Evolutionary conservation across 2,888 invertebrate species (phyloP).

Genomic region (Molanna angustata): DNA sequence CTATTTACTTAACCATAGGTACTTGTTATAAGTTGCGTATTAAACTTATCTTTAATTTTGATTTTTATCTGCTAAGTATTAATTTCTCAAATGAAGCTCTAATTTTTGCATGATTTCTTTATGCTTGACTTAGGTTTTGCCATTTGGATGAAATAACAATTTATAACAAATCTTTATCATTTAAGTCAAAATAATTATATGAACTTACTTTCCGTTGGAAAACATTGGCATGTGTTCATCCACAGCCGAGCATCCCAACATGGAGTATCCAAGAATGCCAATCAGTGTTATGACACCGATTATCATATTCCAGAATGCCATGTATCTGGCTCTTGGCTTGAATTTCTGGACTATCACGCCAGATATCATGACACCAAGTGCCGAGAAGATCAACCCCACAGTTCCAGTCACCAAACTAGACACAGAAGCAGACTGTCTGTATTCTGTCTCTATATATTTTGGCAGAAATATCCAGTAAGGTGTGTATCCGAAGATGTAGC

Average conservation of each 20-base stretch:
- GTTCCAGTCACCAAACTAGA: constrained; percentile 74
- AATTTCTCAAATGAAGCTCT: no score
- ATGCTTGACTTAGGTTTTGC: no score
- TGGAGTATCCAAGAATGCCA: constrained; percentile 63
- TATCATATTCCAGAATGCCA: constrained; percentile 68
- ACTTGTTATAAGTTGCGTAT: no score
- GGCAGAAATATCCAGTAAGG: constrained; percentile 80
- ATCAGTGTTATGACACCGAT: constrained; percentile 61
- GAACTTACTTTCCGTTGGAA: constrained; percentile 42
- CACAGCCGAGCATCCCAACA: constrained; percentile 56
- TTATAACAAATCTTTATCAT: no score
- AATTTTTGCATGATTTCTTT: no score
- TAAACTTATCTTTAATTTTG: no score
- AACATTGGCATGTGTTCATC: constrained; percentile 36
- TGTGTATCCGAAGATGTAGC: constrained; percentile 68
- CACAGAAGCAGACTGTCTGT: constrained; percentile 69
- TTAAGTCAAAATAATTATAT: constrained; percentile 6
- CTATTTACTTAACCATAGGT: no score
- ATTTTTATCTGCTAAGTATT: no score
- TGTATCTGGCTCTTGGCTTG: constrained; percentile 62
- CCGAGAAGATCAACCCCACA: constrained; percentile 67
- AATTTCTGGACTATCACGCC: constrained; percentile 65
- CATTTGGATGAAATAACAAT: no score
- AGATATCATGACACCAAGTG: constrained; percentile 64
- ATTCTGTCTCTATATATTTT: constrained; percentile 81